These are phyloP conservation scores for Chaetops frenatus DNA, from an alignment of 2,113 vertebrate species.

Conservation along the genomic window DNA sequence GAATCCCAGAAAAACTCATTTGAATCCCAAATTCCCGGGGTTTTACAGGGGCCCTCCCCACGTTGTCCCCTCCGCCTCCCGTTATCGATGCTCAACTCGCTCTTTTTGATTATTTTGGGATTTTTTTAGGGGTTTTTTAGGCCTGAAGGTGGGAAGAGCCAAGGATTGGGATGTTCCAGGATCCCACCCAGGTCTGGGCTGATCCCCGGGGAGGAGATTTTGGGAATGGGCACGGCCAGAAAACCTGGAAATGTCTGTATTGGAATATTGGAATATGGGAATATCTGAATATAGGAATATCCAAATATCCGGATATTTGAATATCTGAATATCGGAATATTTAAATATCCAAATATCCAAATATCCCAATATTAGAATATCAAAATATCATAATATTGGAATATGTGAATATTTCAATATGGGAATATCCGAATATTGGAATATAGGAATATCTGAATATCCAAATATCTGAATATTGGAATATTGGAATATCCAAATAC, in stretches of 20 bases:
- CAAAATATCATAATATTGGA: no score
- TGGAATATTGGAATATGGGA: not conserved
- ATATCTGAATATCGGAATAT: not conserved
- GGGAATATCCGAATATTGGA: no score
- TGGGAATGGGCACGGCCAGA: not conserved
- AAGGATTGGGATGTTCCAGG: not conserved
- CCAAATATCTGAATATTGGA: no score
- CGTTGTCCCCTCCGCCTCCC: no score
- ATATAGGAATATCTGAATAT: no score
- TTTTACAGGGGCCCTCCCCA: not conserved
- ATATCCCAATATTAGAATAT: no score
- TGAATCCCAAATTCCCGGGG: not conserved
- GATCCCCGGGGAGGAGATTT: not conserved
- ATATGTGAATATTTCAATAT: no score
- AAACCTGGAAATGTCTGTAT: not conserved
- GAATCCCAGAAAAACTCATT: not conserved
- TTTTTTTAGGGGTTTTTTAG: not conserved
- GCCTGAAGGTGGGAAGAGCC: no score
- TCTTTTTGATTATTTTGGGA: not conserved
- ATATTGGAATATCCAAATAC: no score
- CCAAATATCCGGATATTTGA: fast-evolving
- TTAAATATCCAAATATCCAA: no score
- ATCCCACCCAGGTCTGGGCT: no score
- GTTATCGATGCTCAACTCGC: not conserved
- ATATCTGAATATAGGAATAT: not conserved